These are phyloP conservation scores for Xyliphius kryptos DNA, from an alignment of 2,113 vertebrate species.

Conservation along the genomic window DNA sequence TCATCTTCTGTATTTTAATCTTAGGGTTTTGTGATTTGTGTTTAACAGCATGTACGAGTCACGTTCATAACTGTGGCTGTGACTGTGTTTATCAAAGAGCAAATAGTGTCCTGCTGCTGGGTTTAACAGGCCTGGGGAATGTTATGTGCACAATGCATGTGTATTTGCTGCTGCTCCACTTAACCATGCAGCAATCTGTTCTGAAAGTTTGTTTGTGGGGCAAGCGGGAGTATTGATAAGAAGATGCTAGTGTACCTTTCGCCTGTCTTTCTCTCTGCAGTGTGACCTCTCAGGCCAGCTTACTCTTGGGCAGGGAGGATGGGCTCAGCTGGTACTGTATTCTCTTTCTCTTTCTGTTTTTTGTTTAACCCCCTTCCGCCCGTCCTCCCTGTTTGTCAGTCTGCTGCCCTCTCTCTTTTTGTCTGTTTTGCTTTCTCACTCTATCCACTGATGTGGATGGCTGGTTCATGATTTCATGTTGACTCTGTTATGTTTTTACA, in stretches of 20 bases:
- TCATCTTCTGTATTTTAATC: too few relatives aligned
- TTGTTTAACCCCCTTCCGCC: slow-evolving; percentile 29
- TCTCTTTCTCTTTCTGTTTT: slow-evolving; percentile 45
- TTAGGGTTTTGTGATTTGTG: not conserved
- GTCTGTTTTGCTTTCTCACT: not conserved
- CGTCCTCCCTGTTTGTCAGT: slow-evolving; percentile 21
- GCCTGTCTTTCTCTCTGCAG: slow-evolving; percentile 66
- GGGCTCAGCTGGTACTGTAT: slow-evolving; percentile 78
- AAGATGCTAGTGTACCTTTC: slow-evolving; percentile 37
- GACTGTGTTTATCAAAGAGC: not conserved
- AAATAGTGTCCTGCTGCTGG: not conserved
- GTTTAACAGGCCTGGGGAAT: not conserved
- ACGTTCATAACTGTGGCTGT: not conserved
- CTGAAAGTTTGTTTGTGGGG: slow-evolving; percentile 1
- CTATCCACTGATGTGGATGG: not conserved
- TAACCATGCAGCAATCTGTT: not conserved
- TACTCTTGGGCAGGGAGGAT: slow-evolving; percentile 77
- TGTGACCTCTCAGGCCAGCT: slow-evolving; percentile 72
- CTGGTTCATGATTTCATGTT: not conserved
- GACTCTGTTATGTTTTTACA: not conserved
- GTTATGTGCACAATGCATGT: not conserved
- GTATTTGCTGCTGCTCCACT: not conserved
- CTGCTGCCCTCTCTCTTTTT: not conserved
- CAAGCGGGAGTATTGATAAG: slow-evolving; percentile 12
- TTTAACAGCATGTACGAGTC: slow-evolving; percentile 15